Evolutionary conservation across 2,113 vertebrate species (phyloP).

Genomic region (Lampris megalopsis): DNA sequence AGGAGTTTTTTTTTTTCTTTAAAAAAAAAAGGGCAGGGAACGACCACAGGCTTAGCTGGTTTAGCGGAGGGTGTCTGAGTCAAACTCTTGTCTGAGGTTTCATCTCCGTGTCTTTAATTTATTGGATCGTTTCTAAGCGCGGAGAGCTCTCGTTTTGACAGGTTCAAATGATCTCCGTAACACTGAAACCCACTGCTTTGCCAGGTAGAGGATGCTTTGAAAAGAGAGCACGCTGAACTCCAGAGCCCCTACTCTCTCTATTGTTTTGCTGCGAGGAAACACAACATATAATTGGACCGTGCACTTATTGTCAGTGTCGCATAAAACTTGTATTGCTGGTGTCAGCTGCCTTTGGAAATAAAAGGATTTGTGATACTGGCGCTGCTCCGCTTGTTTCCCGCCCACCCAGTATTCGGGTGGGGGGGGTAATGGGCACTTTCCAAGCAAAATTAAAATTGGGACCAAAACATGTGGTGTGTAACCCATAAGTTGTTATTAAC

Average conservation of each 20-base stretch:
- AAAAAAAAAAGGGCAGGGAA: background rate
- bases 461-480: constrained; percentile 1
- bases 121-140: constrained; percentile 73
- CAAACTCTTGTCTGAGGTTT: constrained; percentile 60
- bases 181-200: constrained; percentile 59
- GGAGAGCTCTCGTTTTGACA: constrained; percentile 70
- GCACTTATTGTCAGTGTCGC: constrained; percentile 58
- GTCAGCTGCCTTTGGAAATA: constrained; percentile 56
- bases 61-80: constrained; percentile 36
- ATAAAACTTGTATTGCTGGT: constrained; percentile 53
- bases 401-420: too few relatives aligned
- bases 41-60: constrained; percentile 16
- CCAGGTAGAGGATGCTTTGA: constrained; percentile 42
- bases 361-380: constrained; percentile 30
- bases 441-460: constrained; percentile 3
- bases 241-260: constrained; percentile 42
- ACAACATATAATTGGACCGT: constrained; percentile 65
- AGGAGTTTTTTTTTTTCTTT: background rate
- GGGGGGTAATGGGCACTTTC: constrained; percentile 42
- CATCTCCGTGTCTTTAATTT: constrained; percentile 67
- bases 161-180: constrained; percentile 76
- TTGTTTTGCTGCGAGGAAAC: constrained; percentile 60
- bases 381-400: too few relatives aligned
- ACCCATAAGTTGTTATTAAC: background rate
- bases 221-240: constrained; percentile 41